Conservation (phyloP, 2,113 vertebrate species). For the Hippolais icterina region DNA sequence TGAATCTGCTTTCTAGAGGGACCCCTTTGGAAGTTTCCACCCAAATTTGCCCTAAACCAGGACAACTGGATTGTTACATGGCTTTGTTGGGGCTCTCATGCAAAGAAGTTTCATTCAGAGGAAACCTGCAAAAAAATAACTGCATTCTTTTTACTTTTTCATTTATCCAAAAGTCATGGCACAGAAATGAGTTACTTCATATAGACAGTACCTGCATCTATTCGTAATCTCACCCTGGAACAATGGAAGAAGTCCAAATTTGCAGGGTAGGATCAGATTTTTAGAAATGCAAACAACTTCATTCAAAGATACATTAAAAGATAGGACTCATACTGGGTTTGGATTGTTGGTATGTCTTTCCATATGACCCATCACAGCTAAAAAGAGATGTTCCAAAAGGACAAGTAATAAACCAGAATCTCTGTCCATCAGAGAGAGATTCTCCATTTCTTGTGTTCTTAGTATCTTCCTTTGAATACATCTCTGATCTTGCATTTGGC, state of each 20-base stretch:
- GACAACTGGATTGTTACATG: background rate
- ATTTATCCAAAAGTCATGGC: background rate
- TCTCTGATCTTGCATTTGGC: background rate
- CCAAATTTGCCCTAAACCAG: background rate
- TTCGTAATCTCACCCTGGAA: background rate
- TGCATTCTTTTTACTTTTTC: background rate
- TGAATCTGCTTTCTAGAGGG: background rate
- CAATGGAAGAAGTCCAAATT: background rate
- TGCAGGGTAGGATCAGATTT: background rate
- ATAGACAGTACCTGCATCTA: accelerated
- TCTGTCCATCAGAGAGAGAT: background rate
- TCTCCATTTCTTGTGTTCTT: background rate
- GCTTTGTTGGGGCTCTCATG: background rate
- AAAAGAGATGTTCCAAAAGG: background rate
- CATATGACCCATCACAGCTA: background rate
- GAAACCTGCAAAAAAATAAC: background rate
- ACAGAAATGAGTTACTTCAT: background rate
- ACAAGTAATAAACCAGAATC: background rate
- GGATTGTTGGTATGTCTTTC: background rate
- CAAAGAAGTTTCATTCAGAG: background rate
- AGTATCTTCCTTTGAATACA: background rate
- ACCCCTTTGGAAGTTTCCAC: background rate
- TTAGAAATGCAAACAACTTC: background rate
- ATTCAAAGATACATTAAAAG: background rate
- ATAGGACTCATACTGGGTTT: background rate